Percentiles rank a stretch among this genome's conserved stretches.
These are phyloP conservation scores for Myodes glareolus DNA, from an alignment of 2,113 vertebrate genomes.

Conservation along the genomic window DNA sequence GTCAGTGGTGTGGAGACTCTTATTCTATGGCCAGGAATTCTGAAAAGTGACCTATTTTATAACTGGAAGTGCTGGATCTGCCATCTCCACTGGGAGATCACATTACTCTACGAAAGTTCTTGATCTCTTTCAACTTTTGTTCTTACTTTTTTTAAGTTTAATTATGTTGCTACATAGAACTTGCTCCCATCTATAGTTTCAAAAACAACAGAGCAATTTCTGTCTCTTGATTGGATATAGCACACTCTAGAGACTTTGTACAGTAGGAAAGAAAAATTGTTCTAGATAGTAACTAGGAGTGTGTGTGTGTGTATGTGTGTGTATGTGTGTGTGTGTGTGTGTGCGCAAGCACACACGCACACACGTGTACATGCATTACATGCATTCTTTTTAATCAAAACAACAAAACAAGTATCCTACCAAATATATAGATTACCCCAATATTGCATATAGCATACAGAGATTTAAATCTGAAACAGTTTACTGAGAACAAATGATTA, in stretches of 20 bases:
- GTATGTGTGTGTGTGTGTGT: too few species aligned
- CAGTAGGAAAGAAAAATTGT: background rate
- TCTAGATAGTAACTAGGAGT: background rate
- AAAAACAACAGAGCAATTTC: background rate
- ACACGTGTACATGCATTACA: too few species aligned
- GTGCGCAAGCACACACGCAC: too few species aligned
- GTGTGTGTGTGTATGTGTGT: too few species aligned
- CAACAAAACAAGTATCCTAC: background rate
- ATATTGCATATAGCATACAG: background rate
- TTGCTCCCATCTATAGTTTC: background rate
- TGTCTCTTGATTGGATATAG: background rate
- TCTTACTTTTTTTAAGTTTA: background rate
- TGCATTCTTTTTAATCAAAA: background rate
- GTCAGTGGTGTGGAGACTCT: accelerated
- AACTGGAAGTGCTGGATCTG: background rate
- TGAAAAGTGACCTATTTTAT: accelerated
- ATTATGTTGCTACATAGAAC: background rate
- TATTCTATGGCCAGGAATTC: accelerated
- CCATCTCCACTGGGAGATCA: background rate
- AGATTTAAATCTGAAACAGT: background rate
- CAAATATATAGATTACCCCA: background rate
- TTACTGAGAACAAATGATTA: too few species aligned
- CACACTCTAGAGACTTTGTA: background rate
- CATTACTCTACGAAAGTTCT: background rate
- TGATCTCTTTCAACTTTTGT: background rate